Evolutionary conservation across 2,797 vertebrate species (phyloP).

Genomic region (Gambelia wislizenii): DNA sequence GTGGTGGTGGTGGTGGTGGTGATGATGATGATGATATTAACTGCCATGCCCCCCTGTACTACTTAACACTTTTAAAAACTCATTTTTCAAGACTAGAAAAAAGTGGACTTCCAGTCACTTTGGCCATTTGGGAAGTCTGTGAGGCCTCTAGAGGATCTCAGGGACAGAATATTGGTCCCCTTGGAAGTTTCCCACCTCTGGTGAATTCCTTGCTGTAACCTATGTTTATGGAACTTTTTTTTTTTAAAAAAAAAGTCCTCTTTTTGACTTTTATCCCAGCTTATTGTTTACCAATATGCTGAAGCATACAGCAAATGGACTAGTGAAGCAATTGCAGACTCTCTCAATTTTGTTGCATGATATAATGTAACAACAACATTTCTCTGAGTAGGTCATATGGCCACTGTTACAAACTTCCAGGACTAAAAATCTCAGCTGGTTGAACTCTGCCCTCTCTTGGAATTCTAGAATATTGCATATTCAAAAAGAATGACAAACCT

Average conservation of each 20-base stretch:
- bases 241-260: conserved; percentile 10
- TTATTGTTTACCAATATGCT: conserved; percentile 27
- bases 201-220: conserved; percentile 10
- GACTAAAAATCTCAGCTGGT: conserved; percentile 21
- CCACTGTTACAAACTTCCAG: neutral
- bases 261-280: conserved; percentile 33
- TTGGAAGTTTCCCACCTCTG: too few species aligned
- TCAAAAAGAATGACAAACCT: neutral
- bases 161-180: too few species aligned
- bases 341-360: conserved; percentile 19
- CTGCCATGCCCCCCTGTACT: too few species aligned
- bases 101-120: too few species aligned
- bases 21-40: too few species aligned
- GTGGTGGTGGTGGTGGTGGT: too few species aligned
- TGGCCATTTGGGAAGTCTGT: too few species aligned
- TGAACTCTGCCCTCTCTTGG: conserved; percentile 69
- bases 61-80: too few species aligned
- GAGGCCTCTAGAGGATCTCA: too few species aligned
- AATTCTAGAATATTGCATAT: conserved; percentile 49
- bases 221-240: conserved; percentile 34
- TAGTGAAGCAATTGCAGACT: conserved; percentile 32
- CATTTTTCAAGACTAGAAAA: too few species aligned
- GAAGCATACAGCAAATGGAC: conserved; percentile 9
- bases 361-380: conserved; percentile 15
- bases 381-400: neutral